phyloP scores from a whole-genome alignment of 2,888 invertebrate species.

The Pseudococcus viburni region DNA sequence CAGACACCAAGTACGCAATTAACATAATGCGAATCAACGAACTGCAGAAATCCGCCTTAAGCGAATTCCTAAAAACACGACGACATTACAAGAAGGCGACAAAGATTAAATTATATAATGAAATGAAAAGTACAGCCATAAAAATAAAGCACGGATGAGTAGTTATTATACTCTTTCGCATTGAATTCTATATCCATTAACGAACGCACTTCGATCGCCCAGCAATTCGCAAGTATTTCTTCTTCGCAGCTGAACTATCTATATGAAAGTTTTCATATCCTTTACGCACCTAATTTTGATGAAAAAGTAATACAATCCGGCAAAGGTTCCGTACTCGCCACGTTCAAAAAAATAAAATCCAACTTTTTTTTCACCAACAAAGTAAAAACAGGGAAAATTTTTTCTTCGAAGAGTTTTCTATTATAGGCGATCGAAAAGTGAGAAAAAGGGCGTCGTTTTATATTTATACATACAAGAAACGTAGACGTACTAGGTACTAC shows the following conservation, averaged over 20 bases:
- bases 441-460: not conserved
- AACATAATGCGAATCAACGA: not conserved
- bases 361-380: not conserved
- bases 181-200: not conserved
- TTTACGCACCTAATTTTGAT: not conserved
- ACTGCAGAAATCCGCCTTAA: not conserved
- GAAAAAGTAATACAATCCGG: not conserved
- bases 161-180: not conserved
- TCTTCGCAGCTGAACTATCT: not conserved
- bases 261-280: not conserved
- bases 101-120: not conserved
- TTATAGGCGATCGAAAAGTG: not conserved
- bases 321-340: not conserved
- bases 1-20: not conserved
- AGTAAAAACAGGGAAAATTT: not conserved
- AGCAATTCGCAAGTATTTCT: not conserved
- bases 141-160: not conserved
- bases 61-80: not conserved
- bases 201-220: not conserved
- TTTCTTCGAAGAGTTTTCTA: not conserved
- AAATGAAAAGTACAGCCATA: not conserved
- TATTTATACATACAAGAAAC: not conserved
- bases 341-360: not conserved
- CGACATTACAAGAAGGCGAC: not conserved
- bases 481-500: not conserved